A percentile compares a stretch with the other conserved stretches of the same genome.
These are phyloP conservation scores for Clusia tigrina DNA, from an alignment of 2,888 invertebrate species.

Conservation along the genomic window DNA sequence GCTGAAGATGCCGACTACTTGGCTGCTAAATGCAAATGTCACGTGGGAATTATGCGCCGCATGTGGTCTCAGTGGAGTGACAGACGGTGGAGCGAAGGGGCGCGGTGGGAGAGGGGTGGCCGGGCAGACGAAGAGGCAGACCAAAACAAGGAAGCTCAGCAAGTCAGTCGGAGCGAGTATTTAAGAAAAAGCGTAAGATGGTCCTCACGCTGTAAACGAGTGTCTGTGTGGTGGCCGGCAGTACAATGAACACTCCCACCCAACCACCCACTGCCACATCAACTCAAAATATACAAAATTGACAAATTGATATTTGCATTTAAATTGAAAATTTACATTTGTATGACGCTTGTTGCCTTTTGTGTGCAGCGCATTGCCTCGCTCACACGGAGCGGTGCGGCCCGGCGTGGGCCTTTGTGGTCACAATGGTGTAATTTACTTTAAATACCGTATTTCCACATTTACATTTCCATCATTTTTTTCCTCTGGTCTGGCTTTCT, in stretches of 20 bases:
- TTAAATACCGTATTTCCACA: constrained; percentile 60
- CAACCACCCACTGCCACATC: constrained; percentile 9
- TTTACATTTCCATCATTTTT: constrained; percentile 48
- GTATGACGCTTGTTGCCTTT: constrained; percentile 31
- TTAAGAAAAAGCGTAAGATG: not conserved
- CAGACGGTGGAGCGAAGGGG: constrained; percentile 8
- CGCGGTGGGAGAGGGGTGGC: too few relatives aligned
- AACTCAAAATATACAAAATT: constrained; percentile 50
- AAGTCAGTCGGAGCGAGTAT: not conserved
- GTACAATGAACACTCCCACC: not conserved
- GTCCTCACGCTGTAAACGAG: constrained; percentile 1
- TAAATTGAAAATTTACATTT: constrained; percentile 66
- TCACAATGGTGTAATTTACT: constrained; percentile 65
- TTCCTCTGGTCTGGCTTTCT: constrained; percentile 7
- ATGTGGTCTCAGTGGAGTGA: constrained; percentile 11
- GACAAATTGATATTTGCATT: constrained; percentile 66
- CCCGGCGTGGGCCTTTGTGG: constrained; percentile 44
- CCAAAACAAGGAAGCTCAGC: not conserved
- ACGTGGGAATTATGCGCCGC: constrained; percentile 47
- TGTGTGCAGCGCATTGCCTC: not conserved
- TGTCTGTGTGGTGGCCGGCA: not conserved
- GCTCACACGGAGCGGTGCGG: too few relatives aligned
- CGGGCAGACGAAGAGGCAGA: not conserved
- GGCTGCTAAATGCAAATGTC: constrained; percentile 48
- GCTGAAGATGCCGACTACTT: too few relatives aligned